Conservation (phyloP, 1,140 invertebrate species). For the Colletes latitarsis region DNA sequence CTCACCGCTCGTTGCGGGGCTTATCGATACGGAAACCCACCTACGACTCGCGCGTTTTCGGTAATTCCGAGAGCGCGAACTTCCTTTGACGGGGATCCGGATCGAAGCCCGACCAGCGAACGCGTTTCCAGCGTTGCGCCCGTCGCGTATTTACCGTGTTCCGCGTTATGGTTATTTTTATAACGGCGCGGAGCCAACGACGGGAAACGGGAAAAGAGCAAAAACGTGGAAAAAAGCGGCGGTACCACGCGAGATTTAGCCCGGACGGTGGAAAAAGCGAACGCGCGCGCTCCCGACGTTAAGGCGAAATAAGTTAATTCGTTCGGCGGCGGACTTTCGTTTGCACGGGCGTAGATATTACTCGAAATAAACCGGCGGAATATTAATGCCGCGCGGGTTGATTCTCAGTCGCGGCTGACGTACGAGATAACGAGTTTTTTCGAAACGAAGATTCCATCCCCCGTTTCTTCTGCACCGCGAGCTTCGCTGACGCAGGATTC, state of each 20-base stretch:
- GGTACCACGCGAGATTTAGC: neutral
- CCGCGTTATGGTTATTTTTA: neutral
- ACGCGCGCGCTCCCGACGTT: too few species aligned
- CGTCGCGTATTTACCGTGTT: neutral
- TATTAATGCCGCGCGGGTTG: constrained; percentile 43
- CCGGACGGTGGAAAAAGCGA: neutral
- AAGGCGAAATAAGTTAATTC: constrained; percentile 32
- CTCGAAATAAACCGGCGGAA: constrained; percentile 39
- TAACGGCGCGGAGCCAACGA: neutral
- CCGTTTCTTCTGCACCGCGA: constrained; percentile 16
- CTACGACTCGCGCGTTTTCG: neutral
- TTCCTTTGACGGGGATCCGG: neutral
- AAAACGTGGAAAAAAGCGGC: neutral
- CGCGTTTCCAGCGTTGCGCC: neutral
- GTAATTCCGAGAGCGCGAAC: neutral
- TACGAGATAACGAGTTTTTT: constrained; percentile 51
- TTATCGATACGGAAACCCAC: constrained; percentile 4
- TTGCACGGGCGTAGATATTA: constrained; percentile 40
- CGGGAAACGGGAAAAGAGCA: neutral
- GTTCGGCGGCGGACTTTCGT: constrained; percentile 33
- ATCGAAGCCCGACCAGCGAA: neutral
- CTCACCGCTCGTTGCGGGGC: constrained; percentile 22
- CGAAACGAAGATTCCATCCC: constrained; percentile 50
- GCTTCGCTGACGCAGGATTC: constrained; percentile 38
- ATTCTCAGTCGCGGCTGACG: constrained; percentile 20